Evolutionary conservation across 2,797 vertebrate species (phyloP).

Genomic region (Coranthus polyacanthus): DNA sequence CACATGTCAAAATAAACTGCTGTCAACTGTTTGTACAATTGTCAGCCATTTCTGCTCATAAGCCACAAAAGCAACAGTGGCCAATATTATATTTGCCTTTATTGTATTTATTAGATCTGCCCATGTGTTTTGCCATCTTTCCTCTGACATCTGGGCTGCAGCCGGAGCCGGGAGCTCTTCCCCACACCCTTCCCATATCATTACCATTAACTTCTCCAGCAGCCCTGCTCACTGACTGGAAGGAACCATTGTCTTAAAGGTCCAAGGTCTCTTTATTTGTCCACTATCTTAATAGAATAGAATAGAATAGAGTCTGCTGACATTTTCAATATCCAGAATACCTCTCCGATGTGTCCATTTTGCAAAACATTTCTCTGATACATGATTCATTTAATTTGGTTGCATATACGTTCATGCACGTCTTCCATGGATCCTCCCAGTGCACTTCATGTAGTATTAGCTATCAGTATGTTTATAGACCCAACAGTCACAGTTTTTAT

Average conservation of each 20-base stretch:
- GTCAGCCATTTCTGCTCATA: not conserved
- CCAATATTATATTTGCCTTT: constrained; percentile 16
- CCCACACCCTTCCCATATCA: constrained; percentile 34
- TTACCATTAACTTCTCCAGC: constrained; percentile 34
- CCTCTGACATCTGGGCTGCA: constrained; percentile 72
- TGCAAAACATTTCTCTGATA: too few relatives aligned
- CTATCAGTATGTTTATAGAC: not conserved
- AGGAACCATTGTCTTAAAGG: not conserved
- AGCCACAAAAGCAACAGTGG: not conserved
- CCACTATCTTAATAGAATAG: constrained; percentile 5
- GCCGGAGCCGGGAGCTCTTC: constrained; percentile 51
- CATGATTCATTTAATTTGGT: too few relatives aligned
- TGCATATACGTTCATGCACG: too few relatives aligned
- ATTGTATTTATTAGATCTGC: constrained; percentile 38
- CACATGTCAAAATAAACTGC: too few relatives aligned
- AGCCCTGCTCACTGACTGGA: constrained; percentile 33
- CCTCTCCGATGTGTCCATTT: too few relatives aligned
- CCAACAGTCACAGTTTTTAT: too few relatives aligned
- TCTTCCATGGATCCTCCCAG: too few relatives aligned
- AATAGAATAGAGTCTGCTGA: too few relatives aligned
- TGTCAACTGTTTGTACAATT: not conserved
- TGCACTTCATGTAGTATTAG: too few relatives aligned
- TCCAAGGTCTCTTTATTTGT: not conserved
- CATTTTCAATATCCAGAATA: too few relatives aligned
- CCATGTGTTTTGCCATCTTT: constrained; percentile 39